Evolutionary conservation across 2,888 invertebrate species (phyloP), one percentile per base, ranked within the genome.

Genomic region (Eretmocerus hayati): DNA sequence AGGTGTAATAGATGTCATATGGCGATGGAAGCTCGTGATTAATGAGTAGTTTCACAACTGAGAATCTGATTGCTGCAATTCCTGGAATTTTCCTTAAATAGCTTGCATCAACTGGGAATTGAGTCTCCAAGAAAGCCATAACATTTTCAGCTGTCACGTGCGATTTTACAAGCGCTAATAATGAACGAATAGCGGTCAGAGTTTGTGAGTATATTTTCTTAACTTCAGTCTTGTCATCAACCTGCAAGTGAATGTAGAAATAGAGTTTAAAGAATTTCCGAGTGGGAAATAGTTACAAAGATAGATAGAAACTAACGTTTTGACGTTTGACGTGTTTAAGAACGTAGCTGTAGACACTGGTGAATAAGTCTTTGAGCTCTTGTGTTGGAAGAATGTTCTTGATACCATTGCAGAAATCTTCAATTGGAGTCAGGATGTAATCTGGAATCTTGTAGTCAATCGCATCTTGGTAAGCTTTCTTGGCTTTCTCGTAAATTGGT

Each of bases 201-300:
- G 81, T 67, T 45, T 79, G 76, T 43, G 75, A 71, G 59, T 77
- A 78, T 5, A 89, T 74, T n/a, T 75, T 75, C 55, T 82, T 79
- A 1, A 87, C 62, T 47, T 81, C 79, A 46, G 76, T 77, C 2
- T 74, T 62, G 58, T 88, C 85, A 60, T 88, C 80, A 0, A 82
- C 74, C 55, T 83, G 20, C 33, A 20, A 36, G 18, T 15, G 6
- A 32, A 22, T 9, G 15, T 9, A 33, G 31, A 42, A 31, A 9
- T 19, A 22, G 21, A 23, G n/a, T 33, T 22, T 31, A 36, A 32
- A 22, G 30, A 36, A 20, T 23, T 59, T 67, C n/a, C n/a, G n/a
- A n/a, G n/a, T n/a, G n/a, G n/a, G n/a, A n/a, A n/a, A n/a, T n/a
- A n/a, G n/a, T n/a, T n/a, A n/a, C n/a, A n/a, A n/a, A n/a, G n/a